phyloP scores from a whole-genome alignment of 2,888 invertebrate species.

The Clusia tigrina region DNA sequence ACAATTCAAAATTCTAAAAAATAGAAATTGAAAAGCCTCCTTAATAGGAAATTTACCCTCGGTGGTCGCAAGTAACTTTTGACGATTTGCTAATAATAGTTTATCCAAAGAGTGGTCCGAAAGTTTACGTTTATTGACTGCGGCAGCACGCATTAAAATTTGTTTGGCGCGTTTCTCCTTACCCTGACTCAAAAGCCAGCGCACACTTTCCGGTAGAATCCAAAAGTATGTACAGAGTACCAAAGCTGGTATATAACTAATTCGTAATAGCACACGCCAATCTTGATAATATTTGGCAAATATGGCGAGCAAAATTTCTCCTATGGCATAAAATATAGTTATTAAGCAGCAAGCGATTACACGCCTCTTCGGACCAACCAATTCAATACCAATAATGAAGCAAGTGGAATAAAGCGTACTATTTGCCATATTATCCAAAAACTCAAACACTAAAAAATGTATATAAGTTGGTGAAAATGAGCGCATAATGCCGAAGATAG shows the following conservation, averaged over 20 bases:
- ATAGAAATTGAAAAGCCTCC: conserved; percentile 53
- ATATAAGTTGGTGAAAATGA: conserved; percentile 75
- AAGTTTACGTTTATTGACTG: conserved; percentile 70
- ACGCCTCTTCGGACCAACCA: conserved; percentile 77
- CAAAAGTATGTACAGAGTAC: conserved; percentile 74
- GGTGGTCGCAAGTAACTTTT: conserved; percentile 47
- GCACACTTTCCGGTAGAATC: conserved; percentile 75
- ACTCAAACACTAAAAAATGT: conserved; percentile 75
- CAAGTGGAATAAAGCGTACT: conserved; percentile 77
- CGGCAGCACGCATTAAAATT: conserved; percentile 71
- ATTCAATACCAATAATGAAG: conserved; percentile 78
- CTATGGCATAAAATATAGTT: conserved; percentile 75
- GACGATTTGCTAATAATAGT: conserved; percentile 50
- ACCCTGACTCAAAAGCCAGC: conserved; percentile 77
- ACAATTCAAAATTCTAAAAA: conserved; percentile 67
- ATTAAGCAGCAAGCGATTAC: conserved; percentile 77
- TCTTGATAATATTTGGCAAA: conserved; percentile 73
- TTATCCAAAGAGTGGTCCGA: conserved; percentile 66
- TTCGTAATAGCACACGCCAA: conserved; percentile 74
- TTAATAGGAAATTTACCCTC: conserved; percentile 57
- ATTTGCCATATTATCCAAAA: conserved; percentile 74
- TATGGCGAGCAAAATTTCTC: conserved; percentile 73
- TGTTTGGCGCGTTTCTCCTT: conserved; percentile 68
- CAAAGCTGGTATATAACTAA: conserved; percentile 74
- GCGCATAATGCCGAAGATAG: conserved; percentile 72